Conservation (phyloP, 2,797 vertebrate genomes). For the Pitangus sulphuratus region DNA sequence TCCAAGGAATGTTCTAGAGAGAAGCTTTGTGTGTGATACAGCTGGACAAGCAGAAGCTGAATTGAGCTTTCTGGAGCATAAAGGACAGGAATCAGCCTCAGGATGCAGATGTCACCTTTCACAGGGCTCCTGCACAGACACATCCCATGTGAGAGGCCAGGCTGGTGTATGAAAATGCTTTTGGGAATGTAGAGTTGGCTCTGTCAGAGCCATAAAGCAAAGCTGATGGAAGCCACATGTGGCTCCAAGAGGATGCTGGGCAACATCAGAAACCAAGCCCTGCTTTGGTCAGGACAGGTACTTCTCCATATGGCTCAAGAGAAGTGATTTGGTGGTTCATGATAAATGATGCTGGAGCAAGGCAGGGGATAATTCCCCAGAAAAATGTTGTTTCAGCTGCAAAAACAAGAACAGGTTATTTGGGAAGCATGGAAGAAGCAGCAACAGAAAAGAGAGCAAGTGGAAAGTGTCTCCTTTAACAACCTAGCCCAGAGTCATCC, state of each 20-base stretch:
- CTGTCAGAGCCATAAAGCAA: rapidly evolving
- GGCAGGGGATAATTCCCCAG: background rate
- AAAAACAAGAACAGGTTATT: background rate
- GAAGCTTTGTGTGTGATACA: background rate
- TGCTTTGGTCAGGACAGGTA: background rate
- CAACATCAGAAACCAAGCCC: background rate
- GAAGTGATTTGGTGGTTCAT: background rate
- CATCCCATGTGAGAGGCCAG: background rate
- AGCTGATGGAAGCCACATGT: background rate
- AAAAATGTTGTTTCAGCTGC: background rate
- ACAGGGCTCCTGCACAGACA: background rate
- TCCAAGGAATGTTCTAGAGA: background rate
- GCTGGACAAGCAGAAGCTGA: background rate
- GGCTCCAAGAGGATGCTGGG: background rate
- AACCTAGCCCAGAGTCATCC: background rate
- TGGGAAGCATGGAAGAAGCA: background rate
- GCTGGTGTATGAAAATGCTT: background rate
- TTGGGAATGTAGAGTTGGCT: background rate
- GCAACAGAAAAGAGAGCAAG: background rate
- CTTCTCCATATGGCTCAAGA: background rate
- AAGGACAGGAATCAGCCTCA: background rate
- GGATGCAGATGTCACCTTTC: background rate
- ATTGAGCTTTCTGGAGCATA: background rate
- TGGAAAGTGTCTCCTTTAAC: background rate
- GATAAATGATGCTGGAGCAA: background rate